phyloP scores from a whole-genome alignment of 2,797 vertebrate species.

The Parambassis ranga region DNA sequence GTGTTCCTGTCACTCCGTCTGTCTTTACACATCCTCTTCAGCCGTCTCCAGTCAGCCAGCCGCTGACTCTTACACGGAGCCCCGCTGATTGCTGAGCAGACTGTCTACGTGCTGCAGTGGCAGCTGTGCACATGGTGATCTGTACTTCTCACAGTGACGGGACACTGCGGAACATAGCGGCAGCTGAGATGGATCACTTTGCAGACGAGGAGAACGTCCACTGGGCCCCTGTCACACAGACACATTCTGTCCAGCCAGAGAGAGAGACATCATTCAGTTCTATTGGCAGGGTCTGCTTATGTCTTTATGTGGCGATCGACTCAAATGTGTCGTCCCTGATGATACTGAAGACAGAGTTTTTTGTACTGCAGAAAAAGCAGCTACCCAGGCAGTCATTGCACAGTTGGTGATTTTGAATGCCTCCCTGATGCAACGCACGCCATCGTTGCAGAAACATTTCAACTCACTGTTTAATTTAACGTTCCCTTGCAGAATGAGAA shows the following conservation, averaged over 20 bases:
- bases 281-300: neutral
- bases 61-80: constrained; percentile 25
- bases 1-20: constrained; percentile 22
- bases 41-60: constrained; percentile 28
- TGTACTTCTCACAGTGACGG: constrained; percentile 26
- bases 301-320: neutral
- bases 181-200: constrained; percentile 49
- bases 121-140: constrained; percentile 53
- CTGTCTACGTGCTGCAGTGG: constrained; percentile 23
- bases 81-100: constrained; percentile 32
- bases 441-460: constrained; percentile 48
- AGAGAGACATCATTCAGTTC: neutral
- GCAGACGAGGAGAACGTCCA: constrained; percentile 26
- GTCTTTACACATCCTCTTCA: constrained; percentile 32
- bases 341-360: neutral
- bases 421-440: constrained; percentile 46
- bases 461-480: constrained; percentile 34
- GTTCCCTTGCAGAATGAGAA: constrained; percentile 24
- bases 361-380: constrained; percentile 7
- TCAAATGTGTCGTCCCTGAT: constrained; percentile 1
- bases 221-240: neutral
- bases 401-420: constrained; percentile 19
- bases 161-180: constrained; percentile 35
- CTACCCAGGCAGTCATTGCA: constrained; percentile 2
- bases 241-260: neutral